Base-by-base conservation (phyloP, 1,140 invertebrate genomes). In the Oedothorax gibbosus region DNA sequence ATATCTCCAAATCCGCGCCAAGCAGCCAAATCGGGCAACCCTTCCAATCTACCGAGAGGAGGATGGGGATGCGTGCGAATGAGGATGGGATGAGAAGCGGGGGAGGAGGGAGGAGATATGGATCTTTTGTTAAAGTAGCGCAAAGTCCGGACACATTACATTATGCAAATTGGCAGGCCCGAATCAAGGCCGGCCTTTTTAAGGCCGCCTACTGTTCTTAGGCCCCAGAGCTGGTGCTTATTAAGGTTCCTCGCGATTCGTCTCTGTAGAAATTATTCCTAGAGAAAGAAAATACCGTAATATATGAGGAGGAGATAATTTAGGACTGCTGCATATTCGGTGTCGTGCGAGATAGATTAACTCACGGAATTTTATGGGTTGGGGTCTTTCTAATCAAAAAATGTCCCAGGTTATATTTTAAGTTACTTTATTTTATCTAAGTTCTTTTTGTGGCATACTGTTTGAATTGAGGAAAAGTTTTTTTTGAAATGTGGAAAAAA, bases 81-180 rank as follows among this genome's bases (percentile, higher is more conserved):
- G 78, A 81, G 66, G 62, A 57, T 18, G 53, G 21, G 66, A 71
- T 81, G 66, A 79, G n/a, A 20, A 35, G 9, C 12, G 7, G 15
- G 35, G 77, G 77, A 50, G 57, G 54, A 14, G 66, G 65, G 8
- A 35, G 35, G 15, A 81, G 66, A 71, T 71, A 81, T 81, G 66
- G 76, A 79, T 79, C 66, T 81, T 81, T 81, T 71, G 53, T 71
- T 60, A 80, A 81, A 81, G 62, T 71, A 71, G 78, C 78, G 78
- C 72, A 71, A 81, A 81, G 78, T 60, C 78, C 54, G 78, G 78
- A 81, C 78, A 81, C 78, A 81, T 81, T 81, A 81, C 78, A 81
- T 81, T 81, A 81, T 81, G 78, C 78, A 81, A 81, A 81, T 81
- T 81, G 78, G 78, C 78, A 81, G 68, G 53, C 53, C 65, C 54